Evolutionary conservation across 1,140 invertebrate genomes (phyloP).

Genomic region (Papilio xuthus): DNA sequence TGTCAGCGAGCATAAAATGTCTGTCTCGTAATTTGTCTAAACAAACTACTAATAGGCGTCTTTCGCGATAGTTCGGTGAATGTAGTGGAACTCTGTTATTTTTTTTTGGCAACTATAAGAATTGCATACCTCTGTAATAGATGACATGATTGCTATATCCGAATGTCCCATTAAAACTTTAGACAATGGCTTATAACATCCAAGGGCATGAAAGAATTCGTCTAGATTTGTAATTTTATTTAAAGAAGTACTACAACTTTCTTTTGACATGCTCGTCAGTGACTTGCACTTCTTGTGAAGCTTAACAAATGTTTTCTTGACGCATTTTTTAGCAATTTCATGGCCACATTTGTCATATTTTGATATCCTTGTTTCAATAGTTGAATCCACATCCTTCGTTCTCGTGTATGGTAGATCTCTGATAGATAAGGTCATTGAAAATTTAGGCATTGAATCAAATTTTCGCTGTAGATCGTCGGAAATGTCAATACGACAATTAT

Average conservation of each 20-base stretch:
- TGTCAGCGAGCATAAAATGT: neutral
- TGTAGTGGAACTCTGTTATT: neutral
- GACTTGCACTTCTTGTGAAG: constrained; percentile 71
- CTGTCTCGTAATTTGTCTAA: neutral
- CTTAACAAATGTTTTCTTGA: constrained; percentile 54
- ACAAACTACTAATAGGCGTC: neutral
- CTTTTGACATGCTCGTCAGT: constrained; percentile 52
- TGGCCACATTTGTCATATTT: neutral
- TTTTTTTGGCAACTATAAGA: neutral
- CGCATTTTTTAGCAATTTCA: constrained; percentile 43
- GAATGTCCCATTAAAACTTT: constrained; percentile 48
- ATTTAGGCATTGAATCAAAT: neutral
- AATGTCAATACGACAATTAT: constrained; percentile 8
- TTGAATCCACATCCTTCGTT: constrained; percentile 2
- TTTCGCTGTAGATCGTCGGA: neutral
- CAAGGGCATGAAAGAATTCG: constrained; percentile 65
- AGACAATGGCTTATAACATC: constrained; percentile 44
- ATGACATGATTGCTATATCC: constrained; percentile 49
- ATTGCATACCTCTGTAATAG: constrained; percentile 47
- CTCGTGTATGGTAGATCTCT: neutral
- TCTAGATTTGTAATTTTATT: constrained; percentile 64
- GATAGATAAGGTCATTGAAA: constrained; percentile 9
- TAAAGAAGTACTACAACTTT: constrained; percentile 49
- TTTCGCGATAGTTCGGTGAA: neutral
- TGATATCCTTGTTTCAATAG: constrained; percentile 1